Evolutionary conservation across 2,888 invertebrate species (phyloP), one percentile per base, ranked within the genome.

Genomic region (Carcina quercana): DNA sequence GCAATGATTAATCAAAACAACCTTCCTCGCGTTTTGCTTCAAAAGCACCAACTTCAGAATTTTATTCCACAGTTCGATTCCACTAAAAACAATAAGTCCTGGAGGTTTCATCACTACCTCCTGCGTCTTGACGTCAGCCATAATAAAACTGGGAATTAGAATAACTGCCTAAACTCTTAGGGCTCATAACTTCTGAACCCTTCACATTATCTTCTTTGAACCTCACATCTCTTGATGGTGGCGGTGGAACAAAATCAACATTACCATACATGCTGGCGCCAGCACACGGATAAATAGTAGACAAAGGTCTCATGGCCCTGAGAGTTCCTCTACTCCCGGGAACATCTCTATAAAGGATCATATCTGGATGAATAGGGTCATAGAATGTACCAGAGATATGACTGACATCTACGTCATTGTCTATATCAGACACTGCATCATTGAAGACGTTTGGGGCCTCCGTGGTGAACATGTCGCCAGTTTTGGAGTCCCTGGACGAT

Each of bases 311-410:
- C 82, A 83, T 82, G 5, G 83, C 79, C 42, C 80, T 56, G 0
- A 83, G 31, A 3, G 79, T 73, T 3, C 75, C 72, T 45, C 65
- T 73, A 13, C 51, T 61, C 1, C 71, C 75, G 19, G 71, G 70
- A 8, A 65, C 51, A 38, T 80, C 79, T 50, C 71, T 73, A 29
- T 80, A 83, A 1, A 82, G 45, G 22, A 82, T 80, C 82, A 82
- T 80, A 33, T 83, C 83, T 25, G 83, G 83, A 48, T 83, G 82
- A 1, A 67, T 52, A 2, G 79, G 78, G 40, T 83, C 83, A 35
- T 79, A 76, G 53, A 82, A 83, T 0, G 74, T 73, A 45, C 82
- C 83, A 43, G 82, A 83, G 36, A 83, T 79, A 34, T 82, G 83
- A 39, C 74, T 72, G 1, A 83, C 64, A 13, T 79, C 80, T 4